Conservation (phyloP, 1,140 invertebrate species). For the Alviniconcha marisindica region DNA sequence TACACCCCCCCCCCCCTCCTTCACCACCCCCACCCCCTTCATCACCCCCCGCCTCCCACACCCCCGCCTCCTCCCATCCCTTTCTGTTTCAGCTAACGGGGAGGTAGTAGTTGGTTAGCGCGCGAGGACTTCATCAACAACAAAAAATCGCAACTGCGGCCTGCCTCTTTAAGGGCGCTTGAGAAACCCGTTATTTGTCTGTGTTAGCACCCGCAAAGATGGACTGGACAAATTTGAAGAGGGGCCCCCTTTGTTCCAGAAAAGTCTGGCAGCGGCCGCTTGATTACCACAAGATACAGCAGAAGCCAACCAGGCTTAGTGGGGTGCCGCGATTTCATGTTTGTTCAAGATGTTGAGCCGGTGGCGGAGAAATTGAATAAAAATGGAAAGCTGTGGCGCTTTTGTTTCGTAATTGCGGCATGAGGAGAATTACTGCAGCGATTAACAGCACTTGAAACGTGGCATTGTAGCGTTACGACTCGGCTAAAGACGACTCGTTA, state of each 20-base stretch:
- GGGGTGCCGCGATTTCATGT: background rate
- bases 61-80: background rate
- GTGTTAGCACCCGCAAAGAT: background rate
- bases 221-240: slow-evolving; percentile 4
- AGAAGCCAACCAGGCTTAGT: background rate
- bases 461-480: slow-evolving; percentile 4
- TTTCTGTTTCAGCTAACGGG: background rate
- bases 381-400: slow-evolving; percentile 25
- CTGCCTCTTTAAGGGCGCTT: background rate
- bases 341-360: slow-evolving; percentile 12
- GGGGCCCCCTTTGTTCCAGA: background rate
- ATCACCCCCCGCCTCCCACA: background rate
- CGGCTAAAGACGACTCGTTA: background rate
- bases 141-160: background rate
- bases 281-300: background rate
- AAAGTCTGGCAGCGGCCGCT: background rate
- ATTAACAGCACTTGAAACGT: background rate
- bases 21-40: background rate
- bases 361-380: slow-evolving; percentile 12
- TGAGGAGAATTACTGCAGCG: background rate
- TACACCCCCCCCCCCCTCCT: background rate
- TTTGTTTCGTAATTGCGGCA: slow-evolving; percentile 18
- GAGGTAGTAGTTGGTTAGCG: background rate
- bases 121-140: slow-evolving; percentile 28
- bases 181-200: background rate